phyloP scores from a whole-genome alignment of 2,113 vertebrate species.

The Cacatua alba region DNA sequence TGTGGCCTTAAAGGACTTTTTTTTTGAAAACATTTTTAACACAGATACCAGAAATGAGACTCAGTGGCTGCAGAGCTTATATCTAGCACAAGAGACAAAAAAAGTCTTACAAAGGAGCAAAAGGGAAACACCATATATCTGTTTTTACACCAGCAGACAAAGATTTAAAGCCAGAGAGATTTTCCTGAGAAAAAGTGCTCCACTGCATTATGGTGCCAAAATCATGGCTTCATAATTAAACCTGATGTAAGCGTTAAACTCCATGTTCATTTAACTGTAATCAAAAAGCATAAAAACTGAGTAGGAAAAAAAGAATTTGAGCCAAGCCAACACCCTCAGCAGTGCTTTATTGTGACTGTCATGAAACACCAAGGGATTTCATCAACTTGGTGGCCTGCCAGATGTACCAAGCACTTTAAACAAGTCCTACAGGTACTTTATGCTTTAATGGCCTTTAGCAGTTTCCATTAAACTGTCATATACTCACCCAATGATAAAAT shows the following conservation, averaged over 20 bases:
- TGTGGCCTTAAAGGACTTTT: neutral
- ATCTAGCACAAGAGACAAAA: neutral
- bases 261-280: conserved; percentile 1
- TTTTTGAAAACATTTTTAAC: neutral
- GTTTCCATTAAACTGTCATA: neutral
- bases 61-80: neutral
- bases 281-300: conserved; percentile 38
- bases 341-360: conserved; percentile 16
- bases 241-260: conserved; percentile 5
- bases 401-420: conserved; percentile 3
- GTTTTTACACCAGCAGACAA: neutral
- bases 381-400: conserved; percentile 32
- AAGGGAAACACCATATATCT: neutral
- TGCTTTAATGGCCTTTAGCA: neutral
- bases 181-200: neutral
- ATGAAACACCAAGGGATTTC: conserved; percentile 26
- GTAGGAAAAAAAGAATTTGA: conserved; percentile 21
- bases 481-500: neutral
- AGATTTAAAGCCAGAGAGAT: neutral
- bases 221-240: conserved; percentile 21
- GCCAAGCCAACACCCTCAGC: neutral
- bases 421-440: conserved; percentile 25
- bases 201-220: neutral
- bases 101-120: neutral
- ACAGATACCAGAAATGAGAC: neutral